Conservation (phyloP, 2,113 vertebrate species). For the Coptodon rendalli region DNA sequence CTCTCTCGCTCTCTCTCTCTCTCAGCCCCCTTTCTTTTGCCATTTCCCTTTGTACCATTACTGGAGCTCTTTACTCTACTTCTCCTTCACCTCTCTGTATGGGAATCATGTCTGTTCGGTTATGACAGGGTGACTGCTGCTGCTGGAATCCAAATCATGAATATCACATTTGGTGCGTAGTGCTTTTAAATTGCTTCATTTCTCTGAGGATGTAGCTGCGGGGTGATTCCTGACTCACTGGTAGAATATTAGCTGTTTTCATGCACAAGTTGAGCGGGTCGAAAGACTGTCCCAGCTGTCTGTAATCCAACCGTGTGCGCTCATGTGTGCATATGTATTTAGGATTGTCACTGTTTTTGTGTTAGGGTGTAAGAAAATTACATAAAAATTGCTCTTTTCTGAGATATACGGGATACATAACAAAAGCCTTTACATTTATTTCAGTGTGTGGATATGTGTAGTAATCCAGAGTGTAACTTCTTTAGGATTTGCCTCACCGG, state of each 20-base stretch:
- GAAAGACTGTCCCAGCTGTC: constrained; percentile 20
- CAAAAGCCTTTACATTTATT: neutral
- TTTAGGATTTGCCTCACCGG: neutral
- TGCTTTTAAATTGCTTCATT: constrained; percentile 72
- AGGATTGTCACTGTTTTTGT: neutral
- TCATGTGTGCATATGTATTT: neutral
- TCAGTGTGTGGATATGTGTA: neutral
- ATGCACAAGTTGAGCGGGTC: constrained; percentile 27
- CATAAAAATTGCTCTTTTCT: neutral
- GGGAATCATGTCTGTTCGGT: constrained; percentile 48
- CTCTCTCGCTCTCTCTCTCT: neutral
- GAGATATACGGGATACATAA: neutral
- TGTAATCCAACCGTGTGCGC: constrained; percentile 11
- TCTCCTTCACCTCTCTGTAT: constrained; percentile 17
- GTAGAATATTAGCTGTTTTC: constrained; percentile 56
- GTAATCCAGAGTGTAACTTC: neutral
- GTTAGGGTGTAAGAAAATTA: neutral
- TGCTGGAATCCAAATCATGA: constrained; percentile 66
- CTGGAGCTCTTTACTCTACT: neutral
- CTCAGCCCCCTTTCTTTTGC: neutral
- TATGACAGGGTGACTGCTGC: constrained; percentile 57
- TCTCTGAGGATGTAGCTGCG: constrained; percentile 49
- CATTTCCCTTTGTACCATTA: neutral
- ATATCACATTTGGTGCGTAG: constrained; percentile 68
- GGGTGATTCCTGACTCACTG: constrained; percentile 50